Percentiles rank a stretch among this genome's conserved stretches.
Conservation (phyloP, 2,113 vertebrate genomes). For the Theristicus caerulescens region DNA sequence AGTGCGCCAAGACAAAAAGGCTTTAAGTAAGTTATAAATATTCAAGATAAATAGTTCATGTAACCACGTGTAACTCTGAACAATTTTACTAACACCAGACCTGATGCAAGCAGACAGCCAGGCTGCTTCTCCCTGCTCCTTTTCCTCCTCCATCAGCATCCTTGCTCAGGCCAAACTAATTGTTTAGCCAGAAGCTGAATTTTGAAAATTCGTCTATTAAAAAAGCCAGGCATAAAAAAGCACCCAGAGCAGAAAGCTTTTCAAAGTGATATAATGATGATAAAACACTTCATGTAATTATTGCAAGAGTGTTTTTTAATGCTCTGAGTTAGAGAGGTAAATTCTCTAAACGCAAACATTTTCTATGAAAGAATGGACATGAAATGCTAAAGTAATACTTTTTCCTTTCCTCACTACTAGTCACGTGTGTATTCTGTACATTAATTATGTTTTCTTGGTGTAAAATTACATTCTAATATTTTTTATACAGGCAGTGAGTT, state of each 20-base stretch:
- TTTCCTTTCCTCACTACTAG: not conserved
- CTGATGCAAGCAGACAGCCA: not conserved
- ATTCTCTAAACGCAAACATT: not conserved
- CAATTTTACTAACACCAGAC: not conserved
- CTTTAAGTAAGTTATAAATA: not conserved
- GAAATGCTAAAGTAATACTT: not conserved
- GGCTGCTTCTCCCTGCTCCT: not conserved
- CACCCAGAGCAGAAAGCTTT: not conserved
- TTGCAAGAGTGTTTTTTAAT: not conserved
- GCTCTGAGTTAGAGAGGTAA: not conserved
- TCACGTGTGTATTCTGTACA: not conserved
- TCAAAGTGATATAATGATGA: not conserved
- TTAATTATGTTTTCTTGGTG: not conserved
- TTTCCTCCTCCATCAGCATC: not conserved
- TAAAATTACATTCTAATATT: not conserved
- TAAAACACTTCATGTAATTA: not conserved
- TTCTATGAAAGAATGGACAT: not conserved
- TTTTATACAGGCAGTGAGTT: not conserved
- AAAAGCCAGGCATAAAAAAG: not conserved
- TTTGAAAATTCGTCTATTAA: not conserved
- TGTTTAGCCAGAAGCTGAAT: not conserved
- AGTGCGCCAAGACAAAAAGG: not conserved
- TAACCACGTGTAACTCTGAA: too few species aligned
- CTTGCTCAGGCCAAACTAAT: not conserved
- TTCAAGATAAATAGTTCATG: not conserved